Conservation (phyloP, 1,140 invertebrate species). For the Neuroterus valhalla region DNA sequence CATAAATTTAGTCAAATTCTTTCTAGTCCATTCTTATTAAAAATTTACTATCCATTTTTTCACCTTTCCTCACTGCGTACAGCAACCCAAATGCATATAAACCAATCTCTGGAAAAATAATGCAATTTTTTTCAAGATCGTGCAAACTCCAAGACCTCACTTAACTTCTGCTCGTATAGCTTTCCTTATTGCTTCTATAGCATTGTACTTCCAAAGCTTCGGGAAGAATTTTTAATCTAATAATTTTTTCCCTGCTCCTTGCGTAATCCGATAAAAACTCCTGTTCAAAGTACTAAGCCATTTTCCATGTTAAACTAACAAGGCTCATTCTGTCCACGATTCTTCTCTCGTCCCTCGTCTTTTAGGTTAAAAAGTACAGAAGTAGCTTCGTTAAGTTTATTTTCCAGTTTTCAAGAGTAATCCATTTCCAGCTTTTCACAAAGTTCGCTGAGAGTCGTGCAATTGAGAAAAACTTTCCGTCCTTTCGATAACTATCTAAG, state of each 20-base stretch:
- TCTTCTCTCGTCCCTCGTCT: slow-evolving; percentile 10
- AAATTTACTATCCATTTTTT: no score
- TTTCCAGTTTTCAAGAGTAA: slow-evolving; percentile 10
- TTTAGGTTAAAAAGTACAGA: not conserved
- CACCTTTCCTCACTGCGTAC: no score
- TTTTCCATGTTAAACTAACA: slow-evolving; percentile 18
- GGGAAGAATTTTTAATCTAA: slow-evolving; percentile 2
- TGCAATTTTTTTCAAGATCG: no score
- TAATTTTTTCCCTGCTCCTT: slow-evolving; percentile 1
- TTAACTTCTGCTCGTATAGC: not conserved
- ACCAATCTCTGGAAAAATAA: no score
- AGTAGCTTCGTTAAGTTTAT: slow-evolving; percentile 24
- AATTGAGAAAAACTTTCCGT: slow-evolving; percentile 4
- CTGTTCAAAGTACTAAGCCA: slow-evolving; percentile 3
- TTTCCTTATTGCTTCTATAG: not conserved
- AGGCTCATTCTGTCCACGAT: slow-evolving; percentile 9
- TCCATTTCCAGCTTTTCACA: not conserved
- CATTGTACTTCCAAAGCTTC: not conserved
- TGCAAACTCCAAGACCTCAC: no score
- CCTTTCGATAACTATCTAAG: not conserved
- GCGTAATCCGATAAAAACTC: slow-evolving; percentile 18
- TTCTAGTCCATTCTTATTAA: no score
- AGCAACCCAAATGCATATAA: no score
- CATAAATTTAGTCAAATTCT: no score
- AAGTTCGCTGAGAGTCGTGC: not conserved